phyloP scores from a whole-genome alignment of 1,140 invertebrate genomes.

The Drosophila funebris region DNA sequence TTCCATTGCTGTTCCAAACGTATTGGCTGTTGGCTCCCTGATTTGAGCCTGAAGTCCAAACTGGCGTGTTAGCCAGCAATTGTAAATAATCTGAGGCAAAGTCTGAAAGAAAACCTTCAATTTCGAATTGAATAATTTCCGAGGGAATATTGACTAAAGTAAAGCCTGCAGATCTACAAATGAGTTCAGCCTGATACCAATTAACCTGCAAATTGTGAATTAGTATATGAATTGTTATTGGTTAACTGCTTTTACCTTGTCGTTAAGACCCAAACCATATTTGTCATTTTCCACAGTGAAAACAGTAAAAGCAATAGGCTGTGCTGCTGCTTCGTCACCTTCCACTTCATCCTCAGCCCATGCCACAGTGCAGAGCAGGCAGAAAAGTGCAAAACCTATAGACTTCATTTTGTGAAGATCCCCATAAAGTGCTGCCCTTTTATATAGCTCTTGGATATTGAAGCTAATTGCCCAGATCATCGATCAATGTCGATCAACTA shows the following conservation, averaged over 20 bases:
- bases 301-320: background rate
- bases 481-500: background rate
- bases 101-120: background rate
- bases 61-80: background rate
- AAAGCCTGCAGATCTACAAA: background rate
- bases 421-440: background rate
- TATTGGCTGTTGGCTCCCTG: background rate
- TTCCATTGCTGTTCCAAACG: slow-evolving; percentile 7
- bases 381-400: background rate
- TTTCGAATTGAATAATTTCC: fast-evolving
- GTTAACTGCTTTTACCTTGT: background rate
- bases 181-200: slow-evolving; percentile 20
- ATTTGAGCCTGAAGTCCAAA: slow-evolving; percentile 18
- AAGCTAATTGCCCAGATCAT: background rate
- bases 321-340: background rate
- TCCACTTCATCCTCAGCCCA: background rate
- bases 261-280: background rate
- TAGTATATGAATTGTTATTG: background rate
- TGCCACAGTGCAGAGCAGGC: background rate
- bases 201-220: background rate
- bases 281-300: background rate
- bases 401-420: slow-evolving; percentile 14
- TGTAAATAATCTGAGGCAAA: background rate
- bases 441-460: background rate
- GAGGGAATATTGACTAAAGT: background rate